phyloP scores from a whole-genome alignment of 2,888 invertebrate species.

The Meteorus colon region DNA sequence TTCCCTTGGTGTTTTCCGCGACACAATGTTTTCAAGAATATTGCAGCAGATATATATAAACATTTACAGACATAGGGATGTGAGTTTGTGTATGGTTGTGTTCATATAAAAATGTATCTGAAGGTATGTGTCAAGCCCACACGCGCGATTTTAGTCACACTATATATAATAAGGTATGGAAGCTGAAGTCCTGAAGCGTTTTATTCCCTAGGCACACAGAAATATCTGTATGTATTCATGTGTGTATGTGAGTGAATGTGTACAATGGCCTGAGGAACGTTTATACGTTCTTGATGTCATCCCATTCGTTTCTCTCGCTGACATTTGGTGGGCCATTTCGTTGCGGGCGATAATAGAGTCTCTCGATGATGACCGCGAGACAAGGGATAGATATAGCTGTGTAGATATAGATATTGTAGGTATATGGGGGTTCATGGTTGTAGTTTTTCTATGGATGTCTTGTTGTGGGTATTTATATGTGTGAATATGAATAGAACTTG shows the following conservation, averaged over 20 bases:
- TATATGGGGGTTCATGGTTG: neutral
- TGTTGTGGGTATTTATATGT: neutral
- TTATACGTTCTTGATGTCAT: conserved; percentile 37
- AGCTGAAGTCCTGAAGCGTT: conserved; percentile 1
- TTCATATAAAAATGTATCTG: neutral
- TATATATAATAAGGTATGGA: conserved; percentile 10
- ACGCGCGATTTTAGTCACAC: conserved; percentile 31
- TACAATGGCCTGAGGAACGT: conserved; percentile 17
- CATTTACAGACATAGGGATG: neutral
- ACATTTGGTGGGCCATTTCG: conserved; percentile 18
- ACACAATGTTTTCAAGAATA: conserved; percentile 37
- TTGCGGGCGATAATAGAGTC: conserved; percentile 35
- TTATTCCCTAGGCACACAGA: neutral
- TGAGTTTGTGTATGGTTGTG: conserved; percentile 5
- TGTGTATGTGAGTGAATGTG: neutral
- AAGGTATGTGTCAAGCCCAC: conserved; percentile 35
- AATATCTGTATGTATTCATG: too few species aligned
- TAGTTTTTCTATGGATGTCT: neutral
- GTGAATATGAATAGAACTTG: neutral
- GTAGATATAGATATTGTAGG: neutral
- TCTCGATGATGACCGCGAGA: conserved; percentile 15
- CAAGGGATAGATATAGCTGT: conserved; percentile 11
- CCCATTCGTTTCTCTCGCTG: conserved; percentile 29
- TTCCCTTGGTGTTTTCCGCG: conserved; percentile 38
- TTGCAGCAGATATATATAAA: neutral